Conservation (phyloP, 2,113 vertebrate species). For the Dromiciops gliroides region DNA sequence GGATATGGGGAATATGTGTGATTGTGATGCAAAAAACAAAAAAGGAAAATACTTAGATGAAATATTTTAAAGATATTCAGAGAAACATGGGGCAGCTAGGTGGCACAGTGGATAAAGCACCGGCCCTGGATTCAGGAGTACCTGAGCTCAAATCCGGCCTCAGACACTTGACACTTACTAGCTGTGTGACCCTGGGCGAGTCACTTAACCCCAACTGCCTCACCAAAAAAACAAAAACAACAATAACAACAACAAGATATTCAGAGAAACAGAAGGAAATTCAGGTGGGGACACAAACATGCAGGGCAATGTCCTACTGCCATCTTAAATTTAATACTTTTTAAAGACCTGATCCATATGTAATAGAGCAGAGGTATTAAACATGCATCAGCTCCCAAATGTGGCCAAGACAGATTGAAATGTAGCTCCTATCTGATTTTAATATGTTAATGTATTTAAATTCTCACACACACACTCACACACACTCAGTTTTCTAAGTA, state of each 20-base stretch:
- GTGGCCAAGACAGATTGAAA: neutral
- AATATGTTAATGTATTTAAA: too few species aligned
- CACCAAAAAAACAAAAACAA: too few species aligned
- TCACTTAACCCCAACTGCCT: too few species aligned
- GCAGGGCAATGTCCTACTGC: neutral
- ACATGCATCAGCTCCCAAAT: neutral
- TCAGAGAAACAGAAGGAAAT: neutral
- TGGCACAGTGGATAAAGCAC: too few species aligned
- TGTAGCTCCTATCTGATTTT: too few species aligned
- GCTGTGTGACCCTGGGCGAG: too few species aligned
- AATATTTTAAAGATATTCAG: neutral
- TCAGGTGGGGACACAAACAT: neutral
- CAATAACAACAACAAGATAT: too few species aligned
- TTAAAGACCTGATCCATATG: neutral
- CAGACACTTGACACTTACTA: too few species aligned
- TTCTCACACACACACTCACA: neutral
- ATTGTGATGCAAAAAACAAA: neutral
- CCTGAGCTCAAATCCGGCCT: too few species aligned
- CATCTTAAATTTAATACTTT: neutral
- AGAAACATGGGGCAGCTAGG: too few species aligned
- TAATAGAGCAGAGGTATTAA: neutral
- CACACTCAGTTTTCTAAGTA: too few species aligned
- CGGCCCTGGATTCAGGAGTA: too few species aligned
- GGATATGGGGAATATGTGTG: neutral
- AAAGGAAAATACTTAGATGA: neutral